phyloP scores from a whole-genome alignment of 1,140 invertebrate species.

The Nasonia giraulti region DNA sequence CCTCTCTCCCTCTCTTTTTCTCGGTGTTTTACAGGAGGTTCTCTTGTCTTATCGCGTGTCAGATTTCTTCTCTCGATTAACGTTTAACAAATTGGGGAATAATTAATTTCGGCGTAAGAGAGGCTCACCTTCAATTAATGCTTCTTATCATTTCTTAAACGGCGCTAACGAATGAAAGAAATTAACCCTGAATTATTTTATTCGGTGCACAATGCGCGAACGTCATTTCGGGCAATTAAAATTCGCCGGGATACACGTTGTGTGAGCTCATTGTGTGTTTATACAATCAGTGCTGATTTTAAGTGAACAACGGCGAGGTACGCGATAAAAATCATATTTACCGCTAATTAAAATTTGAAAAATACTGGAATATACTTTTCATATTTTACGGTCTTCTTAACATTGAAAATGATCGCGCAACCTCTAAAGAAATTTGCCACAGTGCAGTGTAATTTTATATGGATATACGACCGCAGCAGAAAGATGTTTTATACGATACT shows the following conservation, averaged over 20 bases:
- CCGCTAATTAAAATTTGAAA: slow-evolving; percentile 24
- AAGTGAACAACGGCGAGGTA: background rate
- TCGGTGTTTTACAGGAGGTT: background rate
- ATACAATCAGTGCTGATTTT: background rate
- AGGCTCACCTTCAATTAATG: background rate
- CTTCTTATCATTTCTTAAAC: background rate
- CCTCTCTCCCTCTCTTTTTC: background rate
- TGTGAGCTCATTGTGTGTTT: background rate
- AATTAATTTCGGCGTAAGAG: background rate
- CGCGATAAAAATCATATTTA: background rate
- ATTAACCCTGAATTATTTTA: background rate
- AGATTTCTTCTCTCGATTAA: background rate
- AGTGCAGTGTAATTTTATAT: background rate
- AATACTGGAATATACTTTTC: background rate
- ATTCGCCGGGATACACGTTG: background rate
- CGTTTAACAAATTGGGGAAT: background rate
- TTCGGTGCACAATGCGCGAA: background rate
- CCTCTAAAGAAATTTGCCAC: background rate
- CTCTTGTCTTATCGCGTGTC: background rate
- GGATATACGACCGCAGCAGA: background rate
- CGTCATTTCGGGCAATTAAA: background rate
- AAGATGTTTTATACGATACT: background rate
- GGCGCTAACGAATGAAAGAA: background rate
- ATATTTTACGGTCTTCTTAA: slow-evolving; percentile 23
- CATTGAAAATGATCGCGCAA: background rate